Conservation (phyloP, 2,797 vertebrate species). For the Xenops minutus region DNA sequence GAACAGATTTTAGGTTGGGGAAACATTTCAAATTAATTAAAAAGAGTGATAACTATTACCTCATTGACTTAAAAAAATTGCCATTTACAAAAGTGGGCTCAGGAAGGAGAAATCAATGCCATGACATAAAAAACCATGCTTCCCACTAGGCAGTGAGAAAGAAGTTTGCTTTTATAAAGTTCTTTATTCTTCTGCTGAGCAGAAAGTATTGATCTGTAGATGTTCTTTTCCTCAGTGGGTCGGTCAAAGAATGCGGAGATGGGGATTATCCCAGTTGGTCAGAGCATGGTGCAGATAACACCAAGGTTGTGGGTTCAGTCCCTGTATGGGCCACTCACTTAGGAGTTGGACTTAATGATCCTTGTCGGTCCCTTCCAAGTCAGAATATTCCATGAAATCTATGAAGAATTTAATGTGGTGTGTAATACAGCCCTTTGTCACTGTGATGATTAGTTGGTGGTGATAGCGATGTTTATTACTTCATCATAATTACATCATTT, state of each 20-base stretch:
- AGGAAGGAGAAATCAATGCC: background rate
- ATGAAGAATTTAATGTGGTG: background rate
- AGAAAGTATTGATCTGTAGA: background rate
- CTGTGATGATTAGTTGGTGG: background rate
- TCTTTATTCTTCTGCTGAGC: background rate
- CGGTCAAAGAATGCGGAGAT: background rate
- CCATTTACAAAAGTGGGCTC: background rate
- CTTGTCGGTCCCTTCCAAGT: background rate
- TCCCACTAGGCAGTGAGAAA: background rate
- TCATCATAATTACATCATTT: background rate
- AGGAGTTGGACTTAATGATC: background rate
- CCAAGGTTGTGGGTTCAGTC: background rate
- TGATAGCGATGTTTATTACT: background rate
- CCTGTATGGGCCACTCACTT: background rate
- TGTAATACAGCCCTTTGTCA: background rate
- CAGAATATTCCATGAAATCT: background rate
- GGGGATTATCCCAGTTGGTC: background rate
- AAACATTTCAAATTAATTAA: background rate
- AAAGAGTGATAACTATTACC: background rate
- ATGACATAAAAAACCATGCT: background rate
- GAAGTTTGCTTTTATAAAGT: background rate
- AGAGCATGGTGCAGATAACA: background rate
- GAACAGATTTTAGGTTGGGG: background rate
- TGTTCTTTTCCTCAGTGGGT: background rate
- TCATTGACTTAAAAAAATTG: background rate